Conservation (phyloP, 2,797 vertebrate genomes). For the Sphaeramia orbicularis region DNA sequence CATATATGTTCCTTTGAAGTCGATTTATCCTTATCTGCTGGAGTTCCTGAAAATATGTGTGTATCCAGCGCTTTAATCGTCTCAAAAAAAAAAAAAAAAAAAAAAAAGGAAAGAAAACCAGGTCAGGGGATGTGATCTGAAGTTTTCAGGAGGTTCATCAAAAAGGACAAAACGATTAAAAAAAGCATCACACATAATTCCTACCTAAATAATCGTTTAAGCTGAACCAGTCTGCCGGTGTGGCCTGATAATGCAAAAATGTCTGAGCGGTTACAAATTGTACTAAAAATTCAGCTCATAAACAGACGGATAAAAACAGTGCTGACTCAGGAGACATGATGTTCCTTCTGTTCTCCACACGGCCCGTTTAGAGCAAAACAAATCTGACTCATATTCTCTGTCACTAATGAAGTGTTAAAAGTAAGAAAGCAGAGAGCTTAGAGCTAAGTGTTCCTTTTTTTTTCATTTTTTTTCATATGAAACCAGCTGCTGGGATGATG, state of each 20-base stretch:
- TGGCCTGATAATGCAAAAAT: background rate
- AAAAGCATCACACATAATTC: background rate
- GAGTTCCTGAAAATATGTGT: slow-evolving; percentile 9
- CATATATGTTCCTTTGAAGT: slow-evolving; percentile 28
- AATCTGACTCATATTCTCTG: slow-evolving; percentile 7
- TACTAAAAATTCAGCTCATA: slow-evolving; percentile 19
- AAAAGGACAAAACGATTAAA: too few relatives aligned
- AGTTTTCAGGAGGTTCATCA: background rate
- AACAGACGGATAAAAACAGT: slow-evolving; percentile 17
- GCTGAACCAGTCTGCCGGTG: background rate
- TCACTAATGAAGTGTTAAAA: slow-evolving; percentile 5
- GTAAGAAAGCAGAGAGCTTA: background rate
- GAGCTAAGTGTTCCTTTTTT: too few relatives aligned
- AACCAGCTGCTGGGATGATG: background rate
- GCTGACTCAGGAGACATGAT: slow-evolving; percentile 7
- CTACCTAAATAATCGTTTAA: background rate
- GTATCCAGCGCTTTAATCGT: slow-evolving; percentile 3
- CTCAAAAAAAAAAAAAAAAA: too few relatives aligned
- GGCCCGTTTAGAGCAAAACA: slow-evolving; percentile 8
- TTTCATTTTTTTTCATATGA: background rate
- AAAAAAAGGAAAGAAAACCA: background rate
- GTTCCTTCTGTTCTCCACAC: slow-evolving; percentile 3
- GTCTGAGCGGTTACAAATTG: background rate
- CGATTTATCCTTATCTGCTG: background rate
- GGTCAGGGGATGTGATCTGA: background rate